Conservation (phyloP, 92 coral and sea anemone species). For the Palythoa caribaeorum region DNA sequence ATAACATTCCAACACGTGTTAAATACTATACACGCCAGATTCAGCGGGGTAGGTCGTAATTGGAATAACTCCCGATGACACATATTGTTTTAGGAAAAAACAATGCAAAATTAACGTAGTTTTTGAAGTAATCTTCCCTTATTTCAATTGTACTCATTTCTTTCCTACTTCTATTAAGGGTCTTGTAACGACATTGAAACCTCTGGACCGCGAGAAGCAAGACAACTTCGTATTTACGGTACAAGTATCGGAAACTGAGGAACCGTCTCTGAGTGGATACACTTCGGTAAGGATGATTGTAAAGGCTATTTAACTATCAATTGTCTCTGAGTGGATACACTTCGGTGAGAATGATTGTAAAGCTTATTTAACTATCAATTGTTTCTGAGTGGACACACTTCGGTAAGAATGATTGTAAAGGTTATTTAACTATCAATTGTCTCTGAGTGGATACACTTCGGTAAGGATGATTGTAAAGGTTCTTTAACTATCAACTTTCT, state of each 20-base stretch:
- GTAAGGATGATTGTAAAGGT: too few relatives aligned
- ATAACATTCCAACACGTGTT: background rate
- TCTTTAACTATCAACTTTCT: slow-evolving; percentile 37
- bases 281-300: slow-evolving; percentile 80
- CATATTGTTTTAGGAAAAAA: background rate
- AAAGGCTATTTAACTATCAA: background rate
- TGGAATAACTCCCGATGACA: too few relatives aligned
- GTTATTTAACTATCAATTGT: too few relatives aligned
- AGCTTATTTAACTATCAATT: background rate
- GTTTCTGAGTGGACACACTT: background rate
- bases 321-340: slow-evolving; percentile 86
- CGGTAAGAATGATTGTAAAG: too few relatives aligned
- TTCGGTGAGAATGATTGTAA: slow-evolving; percentile 68
- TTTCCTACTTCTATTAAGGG: slow-evolving; percentile 59
- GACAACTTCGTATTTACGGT: slow-evolving; percentile 81
- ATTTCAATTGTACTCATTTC: background rate
- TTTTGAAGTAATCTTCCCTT: background rate
- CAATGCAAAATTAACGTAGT: background rate
- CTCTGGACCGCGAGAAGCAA: slow-evolving; percentile 82
- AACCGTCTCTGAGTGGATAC: slow-evolving; percentile 79
- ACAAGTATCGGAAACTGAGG: slow-evolving; percentile 81
- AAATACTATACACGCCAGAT: too few relatives aligned
- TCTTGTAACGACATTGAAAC: slow-evolving; percentile 66
- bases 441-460: too few relatives aligned
- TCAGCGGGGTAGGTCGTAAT: too few relatives aligned